Evolutionary conservation across 2,797 vertebrate species (phyloP).

Genomic region (Danionella dracula): DNA sequence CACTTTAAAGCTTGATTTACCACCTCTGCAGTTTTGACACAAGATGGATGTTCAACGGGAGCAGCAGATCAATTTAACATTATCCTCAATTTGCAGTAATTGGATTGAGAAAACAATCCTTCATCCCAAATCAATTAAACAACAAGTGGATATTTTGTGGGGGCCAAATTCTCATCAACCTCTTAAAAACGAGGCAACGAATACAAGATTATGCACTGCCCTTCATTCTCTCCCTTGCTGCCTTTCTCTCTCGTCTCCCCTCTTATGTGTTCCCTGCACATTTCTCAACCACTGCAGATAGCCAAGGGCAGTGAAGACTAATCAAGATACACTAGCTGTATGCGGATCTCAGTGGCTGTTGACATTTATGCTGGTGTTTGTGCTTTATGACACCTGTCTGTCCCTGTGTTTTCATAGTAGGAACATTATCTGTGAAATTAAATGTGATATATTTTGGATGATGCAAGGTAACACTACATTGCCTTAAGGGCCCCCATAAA

Average conservation of each 20-base stretch:
- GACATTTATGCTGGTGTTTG: slow-evolving; percentile 36
- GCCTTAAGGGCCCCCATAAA: slow-evolving; percentile 27
- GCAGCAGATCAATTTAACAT: slow-evolving; percentile 54
- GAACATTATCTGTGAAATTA: slow-evolving; percentile 31
- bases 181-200: slow-evolving; percentile 36
- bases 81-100: slow-evolving; percentile 55
- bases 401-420: slow-evolving; percentile 7
- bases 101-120: slow-evolving; percentile 55
- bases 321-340: slow-evolving; percentile 40
- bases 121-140: slow-evolving; percentile 52
- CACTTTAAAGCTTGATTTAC: slow-evolving; percentile 41
- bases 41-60: slow-evolving; percentile 51
- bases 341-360: slow-evolving; percentile 22
- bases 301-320: slow-evolving; percentile 8
- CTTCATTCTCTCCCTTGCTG: slow-evolving; percentile 14
- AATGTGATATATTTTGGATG: slow-evolving; percentile 25
- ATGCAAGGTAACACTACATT: slow-evolving; percentile 14
- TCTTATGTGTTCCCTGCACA: background rate
- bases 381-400: slow-evolving; percentile 35
- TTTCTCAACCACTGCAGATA: slow-evolving; percentile 3
- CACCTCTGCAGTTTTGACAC: slow-evolving; percentile 39
- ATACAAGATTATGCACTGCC: slow-evolving; percentile 33
- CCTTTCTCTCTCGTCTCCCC: slow-evolving; percentile 6
- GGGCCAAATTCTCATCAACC: slow-evolving; percentile 37
- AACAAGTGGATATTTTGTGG: slow-evolving; percentile 45